These are phyloP conservation scores for Nettapus auritus DNA, from an alignment of 2,113 vertebrate genomes.

Conservation along the genomic window DNA sequence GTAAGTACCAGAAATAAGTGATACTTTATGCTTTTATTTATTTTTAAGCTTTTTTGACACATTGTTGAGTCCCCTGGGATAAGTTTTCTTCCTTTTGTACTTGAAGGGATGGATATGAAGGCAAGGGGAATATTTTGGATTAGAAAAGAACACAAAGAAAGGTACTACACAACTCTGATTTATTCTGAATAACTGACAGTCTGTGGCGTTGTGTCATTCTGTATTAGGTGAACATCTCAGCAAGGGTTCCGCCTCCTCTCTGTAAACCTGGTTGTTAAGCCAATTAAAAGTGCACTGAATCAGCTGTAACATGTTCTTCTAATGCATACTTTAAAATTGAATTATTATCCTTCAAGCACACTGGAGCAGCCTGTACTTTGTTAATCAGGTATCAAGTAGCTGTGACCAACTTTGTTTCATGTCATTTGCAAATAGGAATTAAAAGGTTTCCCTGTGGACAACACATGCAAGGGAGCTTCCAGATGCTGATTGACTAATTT, in stretches of 20 bases:
- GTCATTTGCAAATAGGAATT: background rate
- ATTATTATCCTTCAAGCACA: background rate
- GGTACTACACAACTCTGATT: background rate
- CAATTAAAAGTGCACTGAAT: conserved; percentile 6
- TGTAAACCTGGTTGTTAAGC: conserved; percentile 16
- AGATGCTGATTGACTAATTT: background rate
- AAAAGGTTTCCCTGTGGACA: background rate
- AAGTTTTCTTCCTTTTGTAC: background rate
- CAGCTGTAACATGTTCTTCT: background rate
- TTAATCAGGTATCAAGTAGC: conserved; percentile 25
- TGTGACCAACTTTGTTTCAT: background rate
- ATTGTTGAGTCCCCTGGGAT: background rate
- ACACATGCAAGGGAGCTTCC: background rate
- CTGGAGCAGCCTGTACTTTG: background rate
- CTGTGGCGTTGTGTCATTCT: background rate
- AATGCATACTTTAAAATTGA: conserved; percentile 15
- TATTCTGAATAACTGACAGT: background rate
- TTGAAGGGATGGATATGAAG: background rate
- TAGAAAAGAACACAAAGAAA: background rate
- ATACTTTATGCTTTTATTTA: background rate
- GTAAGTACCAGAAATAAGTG: background rate
- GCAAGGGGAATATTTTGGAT: background rate
- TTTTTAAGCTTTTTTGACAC: background rate
- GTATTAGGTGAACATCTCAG: conserved; percentile 2
- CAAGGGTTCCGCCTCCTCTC: conserved; percentile 8